phyloP scores from a whole-genome alignment of 2,113 vertebrate genomes.

The Bos indicus region DNA sequence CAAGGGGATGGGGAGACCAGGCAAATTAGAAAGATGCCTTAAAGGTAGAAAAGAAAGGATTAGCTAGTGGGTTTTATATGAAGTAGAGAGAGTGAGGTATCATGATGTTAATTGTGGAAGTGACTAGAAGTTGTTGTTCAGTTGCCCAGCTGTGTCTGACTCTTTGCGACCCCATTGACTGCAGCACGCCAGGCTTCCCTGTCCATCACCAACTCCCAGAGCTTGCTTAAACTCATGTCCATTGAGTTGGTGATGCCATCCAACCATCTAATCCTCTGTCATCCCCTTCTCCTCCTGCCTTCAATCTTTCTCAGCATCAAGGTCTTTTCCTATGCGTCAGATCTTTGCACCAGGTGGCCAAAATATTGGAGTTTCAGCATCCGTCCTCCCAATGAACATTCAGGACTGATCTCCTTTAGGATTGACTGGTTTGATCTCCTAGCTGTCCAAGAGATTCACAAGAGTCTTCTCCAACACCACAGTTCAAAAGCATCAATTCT shows the following conservation, averaged over 20 bases:
- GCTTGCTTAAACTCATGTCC: neutral
- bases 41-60: neutral
- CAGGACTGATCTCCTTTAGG: neutral
- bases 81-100: neutral
- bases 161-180: rapidly evolving
- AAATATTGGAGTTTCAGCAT: neutral
- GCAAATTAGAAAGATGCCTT: neutral
- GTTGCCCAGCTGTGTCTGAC: neutral
- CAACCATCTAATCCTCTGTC: neutral
- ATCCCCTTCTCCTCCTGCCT: neutral
- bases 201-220: neutral
- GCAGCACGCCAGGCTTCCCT: neutral
- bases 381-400: neutral
- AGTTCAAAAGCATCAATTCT: neutral
- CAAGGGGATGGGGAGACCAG: neutral
- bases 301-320: neutral
- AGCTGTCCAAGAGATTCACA: neutral
- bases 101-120: neutral
- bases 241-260: neutral
- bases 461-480: neutral
- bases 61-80: neutral
- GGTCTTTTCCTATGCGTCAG: neutral
- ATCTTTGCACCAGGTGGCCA: neutral
- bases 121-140: neutral
- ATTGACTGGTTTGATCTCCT: neutral